phyloP scores from a whole-genome alignment of 2,797 vertebrate species.

The Etheostoma perlongum region DNA sequence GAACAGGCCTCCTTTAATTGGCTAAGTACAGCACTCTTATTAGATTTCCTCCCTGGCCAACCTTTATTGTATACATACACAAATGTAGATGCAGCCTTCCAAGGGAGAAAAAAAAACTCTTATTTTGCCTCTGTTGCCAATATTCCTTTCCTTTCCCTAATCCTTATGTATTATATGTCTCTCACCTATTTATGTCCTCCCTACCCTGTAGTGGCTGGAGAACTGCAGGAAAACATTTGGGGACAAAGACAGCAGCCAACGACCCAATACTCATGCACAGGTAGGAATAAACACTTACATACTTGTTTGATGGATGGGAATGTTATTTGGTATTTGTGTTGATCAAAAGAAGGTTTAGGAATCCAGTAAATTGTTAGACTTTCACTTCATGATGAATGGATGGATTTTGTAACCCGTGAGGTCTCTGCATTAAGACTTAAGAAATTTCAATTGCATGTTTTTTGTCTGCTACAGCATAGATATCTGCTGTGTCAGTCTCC shows the following conservation, averaged over 20 bases:
- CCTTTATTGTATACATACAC: slow-evolving; percentile 39
- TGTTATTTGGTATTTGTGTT: neutral
- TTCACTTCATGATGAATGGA: too few relatives aligned
- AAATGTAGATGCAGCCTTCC: slow-evolving; percentile 33
- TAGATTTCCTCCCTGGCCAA: slow-evolving; percentile 82
- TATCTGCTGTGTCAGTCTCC: neutral
- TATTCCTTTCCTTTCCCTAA: slow-evolving; percentile 5
- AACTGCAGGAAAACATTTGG: slow-evolving; percentile 97
- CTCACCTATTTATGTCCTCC: slow-evolving; percentile 10
- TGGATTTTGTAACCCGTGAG: too few relatives aligned
- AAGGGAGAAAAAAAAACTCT: neutral
- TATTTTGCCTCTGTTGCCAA: neutral
- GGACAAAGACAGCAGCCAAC: slow-evolving; percentile 88
- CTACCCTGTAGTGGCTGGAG: slow-evolving; percentile 91
- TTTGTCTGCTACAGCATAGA: neutral
- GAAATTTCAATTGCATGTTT: neutral
- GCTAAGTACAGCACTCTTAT: slow-evolving; percentile 87
- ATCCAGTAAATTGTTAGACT: too few relatives aligned
- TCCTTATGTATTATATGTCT: slow-evolving; percentile 3
- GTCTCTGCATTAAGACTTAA: too few relatives aligned
- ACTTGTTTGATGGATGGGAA: neutral
- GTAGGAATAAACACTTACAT: slow-evolving; percentile 75
- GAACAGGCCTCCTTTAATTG: slow-evolving; percentile 85
- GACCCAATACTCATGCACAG: slow-evolving; percentile 89
- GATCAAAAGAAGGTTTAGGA: too few relatives aligned